Base-by-base conservation (phyloP, 2,888 invertebrate genomes). In the Parnassius mnemosyne region DNA sequence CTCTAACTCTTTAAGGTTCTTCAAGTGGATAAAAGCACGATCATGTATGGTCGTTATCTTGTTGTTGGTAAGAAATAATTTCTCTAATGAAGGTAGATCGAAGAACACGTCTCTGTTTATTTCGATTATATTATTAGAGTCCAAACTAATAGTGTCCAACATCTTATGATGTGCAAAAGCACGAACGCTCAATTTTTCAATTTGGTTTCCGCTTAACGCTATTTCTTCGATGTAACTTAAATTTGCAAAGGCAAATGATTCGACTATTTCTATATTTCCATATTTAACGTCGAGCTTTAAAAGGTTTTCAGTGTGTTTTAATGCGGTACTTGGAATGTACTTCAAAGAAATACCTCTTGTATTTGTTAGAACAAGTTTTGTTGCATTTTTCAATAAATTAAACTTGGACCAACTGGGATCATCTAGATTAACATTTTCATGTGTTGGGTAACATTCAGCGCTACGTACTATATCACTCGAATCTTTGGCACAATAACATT, bases 41-140 rank as follows among this genome's bases (percentile, higher is more conserved):
- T 97, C 97, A 68, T 98, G 98, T 62, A 97, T 92, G 9, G 94
- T 94, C 60, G 95, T 95, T 64, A 99, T 93, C 76, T 95, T 94
- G 83, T 99, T 99, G 71, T 94, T 94, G 69, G 97, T 97, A 53
- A 98, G 89, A 73, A 93, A 95, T 47, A 99, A 92, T 64, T 94
- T 93, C 67, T 94, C 93, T 65, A 96, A 81, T 7, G 92, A 87
- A 0, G 96, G 96, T 63, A 96, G 79, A 75, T 95, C 94, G 10
- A 94, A 89, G 76, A 97, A 96, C 2, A 95, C 95, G 69, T 94
- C 93, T 71, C 95, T 92, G 75, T 94, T 94, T 66, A 97, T 93
- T 79, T 95, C 95, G 1, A 92, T 88, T 69, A 97, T 94, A 62
- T 92, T 91, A 81, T 97, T 97, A 62, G 94, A 93, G 69, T 95